Percentiles rank a stretch among this genome's conserved stretches.
Conservation (phyloP, 2,797 vertebrate genomes). For the Gadopsis bispinosus region DNA sequence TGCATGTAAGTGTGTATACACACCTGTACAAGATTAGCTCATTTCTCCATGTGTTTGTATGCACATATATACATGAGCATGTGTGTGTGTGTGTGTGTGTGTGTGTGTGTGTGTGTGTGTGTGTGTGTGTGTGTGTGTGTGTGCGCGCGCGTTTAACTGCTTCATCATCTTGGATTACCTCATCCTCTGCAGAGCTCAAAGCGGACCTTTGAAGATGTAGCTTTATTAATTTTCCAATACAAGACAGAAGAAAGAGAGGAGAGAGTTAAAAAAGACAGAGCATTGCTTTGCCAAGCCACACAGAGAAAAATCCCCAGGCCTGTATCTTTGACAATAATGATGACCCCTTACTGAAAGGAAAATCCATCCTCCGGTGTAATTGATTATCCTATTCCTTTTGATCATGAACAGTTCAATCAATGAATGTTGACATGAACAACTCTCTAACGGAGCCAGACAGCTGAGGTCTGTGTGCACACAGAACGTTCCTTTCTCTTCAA, state of each 20-base stretch:
- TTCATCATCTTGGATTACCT: slow-evolving; percentile 67
- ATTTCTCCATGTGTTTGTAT: slow-evolving; percentile 35
- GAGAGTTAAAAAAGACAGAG: slow-evolving; percentile 7
- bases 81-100: slow-evolving; percentile 34
- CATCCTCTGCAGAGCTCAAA: slow-evolving; percentile 37
- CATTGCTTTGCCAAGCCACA: slow-evolving; percentile 37
- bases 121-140: slow-evolving; percentile 34
- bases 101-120: slow-evolving; percentile 36
- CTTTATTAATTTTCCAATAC: slow-evolving; percentile 70
- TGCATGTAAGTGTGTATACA: slow-evolving; percentile 60
- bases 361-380: slow-evolving; percentile 44
- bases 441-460: slow-evolving; percentile 34
- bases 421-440: slow-evolving; percentile 46
- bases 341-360: slow-evolving; percentile 44
- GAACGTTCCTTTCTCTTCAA: slow-evolving; percentile 8
- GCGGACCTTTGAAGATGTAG: slow-evolving; percentile 61
- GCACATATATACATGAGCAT: slow-evolving; percentile 15
- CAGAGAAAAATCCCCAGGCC: slow-evolving; percentile 37
- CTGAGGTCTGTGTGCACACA: slow-evolving; percentile 18
- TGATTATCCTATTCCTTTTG: slow-evolving; percentile 60
- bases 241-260: slow-evolving; percentile 41
- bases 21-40: slow-evolving; percentile 74
- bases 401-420: slow-evolving; percentile 51
- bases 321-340: slow-evolving; percentile 53
- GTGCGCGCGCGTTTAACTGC: slow-evolving; percentile 50